These are phyloP conservation scores for Microcebus griseorufus DNA, from an alignment of 2,113 vertebrate species.

Conservation along the genomic window DNA sequence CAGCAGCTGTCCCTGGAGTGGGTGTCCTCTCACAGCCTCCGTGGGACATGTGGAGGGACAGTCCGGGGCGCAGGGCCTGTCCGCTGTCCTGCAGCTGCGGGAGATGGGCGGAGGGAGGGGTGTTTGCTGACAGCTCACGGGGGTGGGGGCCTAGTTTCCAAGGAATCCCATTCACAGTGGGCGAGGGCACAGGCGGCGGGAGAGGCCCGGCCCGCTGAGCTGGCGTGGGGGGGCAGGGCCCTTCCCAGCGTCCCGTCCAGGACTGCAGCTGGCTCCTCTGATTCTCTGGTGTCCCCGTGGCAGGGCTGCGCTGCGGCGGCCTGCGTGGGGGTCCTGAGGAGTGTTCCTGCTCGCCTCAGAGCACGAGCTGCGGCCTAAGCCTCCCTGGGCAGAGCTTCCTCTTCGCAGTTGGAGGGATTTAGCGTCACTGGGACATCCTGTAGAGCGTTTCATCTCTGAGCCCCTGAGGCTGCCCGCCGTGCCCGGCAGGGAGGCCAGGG, in stretches of 20 bases:
- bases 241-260: background rate
- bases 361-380: rapidly evolving
- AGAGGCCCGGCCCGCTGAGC: background rate
- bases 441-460: background rate
- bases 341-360: background rate
- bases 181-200: background rate
- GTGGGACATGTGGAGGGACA: background rate
- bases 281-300: background rate
- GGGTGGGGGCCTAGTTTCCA: rapidly evolving
- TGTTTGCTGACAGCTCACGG: rapidly evolving
- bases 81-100: background rate
- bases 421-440: background rate
- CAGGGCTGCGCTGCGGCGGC: background rate
- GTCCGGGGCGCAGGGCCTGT: rapidly evolving
- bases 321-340: rapidly evolving
- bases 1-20: background rate
- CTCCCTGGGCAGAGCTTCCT: background rate
- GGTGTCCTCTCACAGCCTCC: rapidly evolving
- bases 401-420: too few species aligned
- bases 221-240: background rate
- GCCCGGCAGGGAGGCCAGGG: background rate
- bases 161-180: background rate
- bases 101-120: background rate
- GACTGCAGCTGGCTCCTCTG: background rate
- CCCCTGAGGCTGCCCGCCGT: background rate